phyloP scores from a whole-genome alignment of 2,888 invertebrate genomes.

The Neoascia interrupta region DNA sequence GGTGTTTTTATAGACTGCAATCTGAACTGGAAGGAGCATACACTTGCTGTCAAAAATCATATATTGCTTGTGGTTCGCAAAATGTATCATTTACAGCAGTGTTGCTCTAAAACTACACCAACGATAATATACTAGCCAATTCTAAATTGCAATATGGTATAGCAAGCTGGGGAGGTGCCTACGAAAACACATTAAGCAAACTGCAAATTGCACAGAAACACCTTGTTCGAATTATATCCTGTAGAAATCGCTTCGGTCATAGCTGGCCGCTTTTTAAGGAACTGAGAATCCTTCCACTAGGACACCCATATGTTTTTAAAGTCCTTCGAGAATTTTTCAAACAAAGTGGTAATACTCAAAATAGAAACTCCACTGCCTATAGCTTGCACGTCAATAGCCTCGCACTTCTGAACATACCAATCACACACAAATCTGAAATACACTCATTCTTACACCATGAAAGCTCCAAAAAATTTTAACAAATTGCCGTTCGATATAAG shows the following conservation, averaged over 20 bases:
- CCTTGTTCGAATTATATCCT: background rate
- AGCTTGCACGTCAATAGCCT: constrained; percentile 46
- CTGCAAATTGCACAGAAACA: background rate
- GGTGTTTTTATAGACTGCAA: too few relatives aligned
- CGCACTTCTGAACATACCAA: constrained; percentile 6
- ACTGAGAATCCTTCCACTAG: background rate
- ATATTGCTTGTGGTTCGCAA: too few relatives aligned
- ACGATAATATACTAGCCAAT: too few relatives aligned
- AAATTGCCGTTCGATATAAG: constrained; percentile 2
- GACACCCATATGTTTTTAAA: background rate
- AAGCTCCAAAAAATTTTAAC: background rate
- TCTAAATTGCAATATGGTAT: too few relatives aligned
- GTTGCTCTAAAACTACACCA: too few relatives aligned
- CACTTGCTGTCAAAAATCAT: too few relatives aligned
- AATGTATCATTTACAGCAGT: too few relatives aligned
- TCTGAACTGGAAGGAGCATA: too few relatives aligned
- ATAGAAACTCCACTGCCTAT: constrained; percentile 25
- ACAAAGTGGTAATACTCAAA: background rate
- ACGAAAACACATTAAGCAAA: background rate
- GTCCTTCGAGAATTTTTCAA: too few relatives aligned
- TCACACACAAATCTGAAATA: background rate
- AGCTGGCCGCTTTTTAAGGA: background rate
- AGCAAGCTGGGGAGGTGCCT: too few relatives aligned
- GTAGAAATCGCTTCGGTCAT: too few relatives aligned
- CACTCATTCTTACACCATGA: background rate